A percentile compares a stretch with the other conserved stretches of the same genome.
Evolutionary conservation across 1,140 invertebrate species (phyloP).

Genomic region (Hyposmocoma kahamanoa): DNA sequence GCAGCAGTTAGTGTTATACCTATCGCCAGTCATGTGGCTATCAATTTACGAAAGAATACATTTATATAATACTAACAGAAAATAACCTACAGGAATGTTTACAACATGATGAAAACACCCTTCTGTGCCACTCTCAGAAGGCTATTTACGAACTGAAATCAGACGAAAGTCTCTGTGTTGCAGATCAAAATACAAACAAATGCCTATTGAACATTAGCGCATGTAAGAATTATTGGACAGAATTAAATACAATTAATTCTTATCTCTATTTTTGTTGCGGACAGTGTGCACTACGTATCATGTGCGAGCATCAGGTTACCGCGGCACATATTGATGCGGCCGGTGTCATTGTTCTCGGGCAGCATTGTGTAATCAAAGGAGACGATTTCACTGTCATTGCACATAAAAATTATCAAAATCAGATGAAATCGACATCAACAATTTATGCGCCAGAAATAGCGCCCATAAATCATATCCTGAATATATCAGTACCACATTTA

Average conservation of each 20-base stretch:
- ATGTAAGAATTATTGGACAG: not conserved
- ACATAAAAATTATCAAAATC: too few species aligned
- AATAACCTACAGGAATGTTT: not conserved
- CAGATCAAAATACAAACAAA: not conserved
- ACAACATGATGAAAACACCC: not conserved
- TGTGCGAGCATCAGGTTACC: too few species aligned
- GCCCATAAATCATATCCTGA: too few species aligned
- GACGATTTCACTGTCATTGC: too few species aligned
- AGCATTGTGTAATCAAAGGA: too few species aligned
- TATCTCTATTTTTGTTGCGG: not conserved
- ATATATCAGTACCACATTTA: too few species aligned
- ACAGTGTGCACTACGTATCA: too few species aligned
- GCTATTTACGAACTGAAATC: not conserved
- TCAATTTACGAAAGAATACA: slow-evolving; percentile 3
- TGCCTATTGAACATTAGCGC: not conserved
- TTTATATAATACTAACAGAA: not conserved
- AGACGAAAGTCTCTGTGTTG: not conserved
- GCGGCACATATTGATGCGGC: too few species aligned
- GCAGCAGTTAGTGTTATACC: not conserved
- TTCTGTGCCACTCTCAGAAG: not conserved
- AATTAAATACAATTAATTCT: not conserved
- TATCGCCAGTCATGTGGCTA: not conserved
- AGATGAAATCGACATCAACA: too few species aligned
- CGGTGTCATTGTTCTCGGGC: too few species aligned
- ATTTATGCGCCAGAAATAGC: too few species aligned